Evolutionary conservation across 2,797 vertebrate species (phyloP).

Genomic region (Anguilla megastoma): DNA sequence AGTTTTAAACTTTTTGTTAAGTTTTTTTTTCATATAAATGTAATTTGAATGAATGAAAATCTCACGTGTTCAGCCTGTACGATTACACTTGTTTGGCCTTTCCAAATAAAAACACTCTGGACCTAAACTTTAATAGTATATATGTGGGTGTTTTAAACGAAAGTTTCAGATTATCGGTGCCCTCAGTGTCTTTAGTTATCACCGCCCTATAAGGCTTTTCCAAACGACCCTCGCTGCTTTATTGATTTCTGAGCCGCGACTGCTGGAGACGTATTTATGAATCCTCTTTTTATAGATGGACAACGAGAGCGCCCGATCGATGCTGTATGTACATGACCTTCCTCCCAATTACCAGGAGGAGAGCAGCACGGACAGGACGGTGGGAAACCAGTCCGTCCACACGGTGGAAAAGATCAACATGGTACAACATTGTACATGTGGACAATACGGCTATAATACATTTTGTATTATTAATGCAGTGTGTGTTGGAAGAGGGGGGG

Average conservation of each 20-base stretch:
- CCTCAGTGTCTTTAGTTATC: neutral
- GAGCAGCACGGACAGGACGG: conserved; percentile 61
- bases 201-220: neutral
- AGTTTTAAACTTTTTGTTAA: neutral
- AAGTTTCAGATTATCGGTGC: neutral
- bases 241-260: neutral
- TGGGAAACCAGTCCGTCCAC: conserved; percentile 67
- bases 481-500: neutral
- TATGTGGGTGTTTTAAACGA: neutral
- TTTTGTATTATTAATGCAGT: neutral
- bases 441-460: neutral
- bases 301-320: conserved; percentile 78
- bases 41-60: neutral
- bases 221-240: neutral
- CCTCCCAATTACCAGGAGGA: conserved; percentile 71
- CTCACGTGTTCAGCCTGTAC: neutral
- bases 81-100: neutral
- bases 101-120: neutral
- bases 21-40: neutral
- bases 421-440: conserved; percentile 58
- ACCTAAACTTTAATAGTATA: neutral
- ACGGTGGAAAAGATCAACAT: conserved; percentile 73
- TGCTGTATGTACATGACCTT: conserved; percentile 64
- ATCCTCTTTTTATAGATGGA: conserved; percentile 75
- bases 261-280: neutral